Percentiles rank a stretch among this genome's conserved stretches.
Conservation (phyloP, 2,113 vertebrate genomes). For the Daubentonia madagascariensis region DNA sequence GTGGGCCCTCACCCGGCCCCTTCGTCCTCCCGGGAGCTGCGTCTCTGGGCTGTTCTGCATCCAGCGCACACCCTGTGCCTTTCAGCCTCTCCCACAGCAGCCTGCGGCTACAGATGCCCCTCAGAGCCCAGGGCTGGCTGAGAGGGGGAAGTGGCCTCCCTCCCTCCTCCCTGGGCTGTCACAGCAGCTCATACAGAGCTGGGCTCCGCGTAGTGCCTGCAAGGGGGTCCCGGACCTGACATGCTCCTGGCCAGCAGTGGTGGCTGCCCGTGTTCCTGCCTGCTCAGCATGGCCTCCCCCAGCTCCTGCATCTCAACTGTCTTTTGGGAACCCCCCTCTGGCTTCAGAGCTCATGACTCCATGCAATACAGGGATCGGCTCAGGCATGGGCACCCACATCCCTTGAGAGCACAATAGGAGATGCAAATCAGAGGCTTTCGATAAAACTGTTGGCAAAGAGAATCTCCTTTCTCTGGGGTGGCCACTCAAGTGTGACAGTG, state of each 20-base stretch:
- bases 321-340: not conserved
- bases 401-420: not conserved
- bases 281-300: not conserved
- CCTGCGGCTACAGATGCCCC: not conserved
- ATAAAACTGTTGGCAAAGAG: not conserved
- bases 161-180: too few relatives aligned
- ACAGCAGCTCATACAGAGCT: not conserved
- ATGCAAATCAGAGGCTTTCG: not conserved
- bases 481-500: not conserved
- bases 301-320: not conserved
- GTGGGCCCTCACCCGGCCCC: not conserved
- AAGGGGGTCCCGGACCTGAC: not conserved
- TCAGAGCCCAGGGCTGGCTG: not conserved
- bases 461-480: not conserved
- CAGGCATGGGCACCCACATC: not conserved
- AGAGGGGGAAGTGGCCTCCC: not conserved
- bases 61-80: fast-evolving
- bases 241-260: not conserved
- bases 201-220: not conserved
- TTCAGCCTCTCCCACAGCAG: fast-evolving
- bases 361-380: not conserved
- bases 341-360: not conserved
- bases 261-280: not conserved
- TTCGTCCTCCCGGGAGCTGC: fast-evolving
- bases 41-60: not conserved